Base-by-base conservation (phyloP, 1,140 invertebrate species). In the Lepidurus packardi region DNA sequence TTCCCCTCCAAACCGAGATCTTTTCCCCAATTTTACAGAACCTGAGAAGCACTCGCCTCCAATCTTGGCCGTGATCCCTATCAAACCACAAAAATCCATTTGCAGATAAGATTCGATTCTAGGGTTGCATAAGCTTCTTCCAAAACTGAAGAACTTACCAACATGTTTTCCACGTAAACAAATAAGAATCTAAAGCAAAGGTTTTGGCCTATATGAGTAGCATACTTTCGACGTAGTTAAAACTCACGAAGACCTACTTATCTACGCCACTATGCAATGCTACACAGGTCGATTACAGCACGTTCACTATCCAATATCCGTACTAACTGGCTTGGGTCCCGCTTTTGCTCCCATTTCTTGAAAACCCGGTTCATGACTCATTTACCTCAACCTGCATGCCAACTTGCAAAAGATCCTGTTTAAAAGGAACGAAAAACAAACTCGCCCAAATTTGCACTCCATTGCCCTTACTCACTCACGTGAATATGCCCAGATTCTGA, bases 371-470 rank as follows among this genome's bases (percentile, higher is more conserved):
- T 65, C 53, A 21, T 65, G 53, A 13, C 53, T 65, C 53, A 65
- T 65, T 65, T 65, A 65, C 53, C 53, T 65, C 53, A 65, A 65
- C 9, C 53, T 65, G 53, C 53, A 65, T 65, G 53, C 21, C 53
- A 65, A 65, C 10, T 10, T 47, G 10, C 16, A 47, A 21, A n/a
- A 34, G 34, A 16, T 16, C 16, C 53, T 65, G 6, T 65, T 65
- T 65, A 21, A 21, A 65, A 65, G n/a, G n/a, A 34, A 34, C 34
- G 3, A 34, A 34, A 34, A 34, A 34, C 25, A 34, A 1, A 34
- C 25, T 34, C 1, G 25, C 53, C 53, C 1, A 65, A 65, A 65
- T 21, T 0, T 34, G 53, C 53, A 65, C 53, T 65, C 21, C 53
- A 65, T 65, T 65, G 4, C 21, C 21, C 53, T n/a, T n/a, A 13